A percentile compares a stretch with the other conserved stretches of the same genome.
Conservation (phyloP, 2,797 vertebrate species). For the Muscicapa striata region DNA sequence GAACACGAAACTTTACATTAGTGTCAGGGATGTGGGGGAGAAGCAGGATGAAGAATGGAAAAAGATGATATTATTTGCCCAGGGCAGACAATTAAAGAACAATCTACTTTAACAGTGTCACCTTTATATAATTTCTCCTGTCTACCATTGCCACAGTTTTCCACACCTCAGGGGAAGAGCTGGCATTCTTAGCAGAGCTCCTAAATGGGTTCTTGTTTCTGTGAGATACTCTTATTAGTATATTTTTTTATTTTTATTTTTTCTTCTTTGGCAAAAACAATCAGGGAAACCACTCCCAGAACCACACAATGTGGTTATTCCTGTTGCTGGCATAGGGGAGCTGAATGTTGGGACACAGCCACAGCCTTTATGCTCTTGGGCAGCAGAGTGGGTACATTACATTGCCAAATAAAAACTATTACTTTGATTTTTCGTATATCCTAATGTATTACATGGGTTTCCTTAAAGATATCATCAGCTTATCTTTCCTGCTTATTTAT, state of each 20-base stretch:
- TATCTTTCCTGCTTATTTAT: slow-evolving; percentile 17
- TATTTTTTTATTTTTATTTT: neutral
- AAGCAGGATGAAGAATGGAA: slow-evolving; percentile 55
- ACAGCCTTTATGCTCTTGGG: slow-evolving; percentile 20
- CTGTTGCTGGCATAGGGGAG: neutral
- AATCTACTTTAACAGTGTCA: slow-evolving; percentile 47
- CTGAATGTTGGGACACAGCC: neutral
- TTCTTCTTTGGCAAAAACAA: slow-evolving; percentile 1
- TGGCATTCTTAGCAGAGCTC: slow-evolving; percentile 32
- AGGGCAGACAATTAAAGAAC: slow-evolving; percentile 66
- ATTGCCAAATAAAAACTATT: slow-evolving; percentile 5
- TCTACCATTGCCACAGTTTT: slow-evolving; percentile 40
- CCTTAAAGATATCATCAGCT: neutral
- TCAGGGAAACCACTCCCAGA: neutral
- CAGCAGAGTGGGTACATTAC: neutral
- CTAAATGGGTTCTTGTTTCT: slow-evolving; percentile 22
- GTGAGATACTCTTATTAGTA: neutral
- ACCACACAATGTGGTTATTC: neutral
- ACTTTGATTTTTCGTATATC: neutral
- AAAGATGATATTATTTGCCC: slow-evolving; percentile 59
- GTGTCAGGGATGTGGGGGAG: slow-evolving; percentile 45
- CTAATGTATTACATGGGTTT: neutral
- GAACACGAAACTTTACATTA: slow-evolving; percentile 57
- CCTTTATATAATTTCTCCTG: slow-evolving; percentile 49
- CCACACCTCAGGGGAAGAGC: slow-evolving; percentile 30